phyloP scores from a whole-genome alignment of 2,888 invertebrate species.

The Sympetrum striolatum region DNA sequence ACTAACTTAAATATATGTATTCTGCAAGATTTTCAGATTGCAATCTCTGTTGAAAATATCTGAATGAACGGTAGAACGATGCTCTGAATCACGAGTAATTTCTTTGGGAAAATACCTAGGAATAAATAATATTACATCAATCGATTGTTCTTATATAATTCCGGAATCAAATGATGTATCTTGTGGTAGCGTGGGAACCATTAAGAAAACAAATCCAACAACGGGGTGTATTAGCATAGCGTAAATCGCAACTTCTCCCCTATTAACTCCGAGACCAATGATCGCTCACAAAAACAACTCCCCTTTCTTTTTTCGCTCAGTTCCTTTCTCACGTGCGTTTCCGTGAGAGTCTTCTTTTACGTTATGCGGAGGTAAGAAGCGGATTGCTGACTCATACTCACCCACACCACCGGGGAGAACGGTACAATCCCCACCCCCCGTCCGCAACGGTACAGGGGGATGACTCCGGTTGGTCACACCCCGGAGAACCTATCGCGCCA shows the following conservation, averaged over 20 bases:
- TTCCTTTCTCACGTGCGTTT: background rate
- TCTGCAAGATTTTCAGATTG: no score
- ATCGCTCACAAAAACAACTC: background rate
- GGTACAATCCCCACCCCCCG: background rate
- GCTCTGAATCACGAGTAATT: no score
- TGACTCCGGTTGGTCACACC: background rate
- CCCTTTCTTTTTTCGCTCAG: background rate
- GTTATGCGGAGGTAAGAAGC: background rate
- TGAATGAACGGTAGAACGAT: no score
- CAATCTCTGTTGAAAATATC: no score
- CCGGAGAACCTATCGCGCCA: background rate
- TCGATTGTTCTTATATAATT: no score
- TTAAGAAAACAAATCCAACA: no score
- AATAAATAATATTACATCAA: no score
- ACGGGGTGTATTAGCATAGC: no score
- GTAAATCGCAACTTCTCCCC: background rate
- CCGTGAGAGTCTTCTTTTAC: background rate
- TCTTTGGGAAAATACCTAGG: no score
- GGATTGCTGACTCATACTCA: constrained; percentile 7
- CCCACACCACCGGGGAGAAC: background rate
- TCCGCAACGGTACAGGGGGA: constrained; percentile 9
- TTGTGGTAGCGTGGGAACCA: no score
- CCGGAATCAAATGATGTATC: no score
- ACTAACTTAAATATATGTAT: no score
- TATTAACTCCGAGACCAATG: background rate